Conservation (phyloP, 2,888 invertebrate species). For the Epinotia ramella region DNA sequence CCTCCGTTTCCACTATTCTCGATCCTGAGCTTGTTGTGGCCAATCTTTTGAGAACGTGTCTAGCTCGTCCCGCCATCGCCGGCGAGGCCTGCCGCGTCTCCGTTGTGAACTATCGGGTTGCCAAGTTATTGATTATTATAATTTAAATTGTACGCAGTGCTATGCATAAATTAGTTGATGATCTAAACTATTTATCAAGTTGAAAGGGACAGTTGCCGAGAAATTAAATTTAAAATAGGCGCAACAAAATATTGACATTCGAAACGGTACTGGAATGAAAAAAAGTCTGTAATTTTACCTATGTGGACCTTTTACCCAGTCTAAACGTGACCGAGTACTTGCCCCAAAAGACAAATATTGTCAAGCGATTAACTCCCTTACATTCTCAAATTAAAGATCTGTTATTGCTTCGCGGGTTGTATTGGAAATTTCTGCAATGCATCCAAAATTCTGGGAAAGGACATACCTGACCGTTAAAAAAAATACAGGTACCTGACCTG, state of each 20-base stretch:
- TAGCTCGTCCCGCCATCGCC: no score
- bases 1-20: no score
- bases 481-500: conserved; percentile 70
- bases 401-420: conserved; percentile 32
- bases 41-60: no score
- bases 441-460: conserved; percentile 63
- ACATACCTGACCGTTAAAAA: conserved; percentile 67
- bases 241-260: conserved; percentile 4
- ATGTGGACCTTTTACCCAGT: conserved; percentile 51
- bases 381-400: conserved; percentile 48
- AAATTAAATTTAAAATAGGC: background rate
- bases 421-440: conserved; percentile 55
- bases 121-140: no score
- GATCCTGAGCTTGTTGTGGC: no score
- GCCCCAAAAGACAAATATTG: background rate
- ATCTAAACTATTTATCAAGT: no score
- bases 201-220: background rate
- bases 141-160: no score
- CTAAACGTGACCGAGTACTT: conserved; percentile 49
- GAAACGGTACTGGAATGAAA: conserved; percentile 43
- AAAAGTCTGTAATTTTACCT: conserved; percentile 50
- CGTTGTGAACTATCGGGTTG: no score
- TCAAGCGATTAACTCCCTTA: conserved; percentile 51
- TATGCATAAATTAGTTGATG: no score
- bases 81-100: no score